phyloP scores from a whole-genome alignment of 2,797 vertebrate species.

The Crax fasciolata region DNA sequence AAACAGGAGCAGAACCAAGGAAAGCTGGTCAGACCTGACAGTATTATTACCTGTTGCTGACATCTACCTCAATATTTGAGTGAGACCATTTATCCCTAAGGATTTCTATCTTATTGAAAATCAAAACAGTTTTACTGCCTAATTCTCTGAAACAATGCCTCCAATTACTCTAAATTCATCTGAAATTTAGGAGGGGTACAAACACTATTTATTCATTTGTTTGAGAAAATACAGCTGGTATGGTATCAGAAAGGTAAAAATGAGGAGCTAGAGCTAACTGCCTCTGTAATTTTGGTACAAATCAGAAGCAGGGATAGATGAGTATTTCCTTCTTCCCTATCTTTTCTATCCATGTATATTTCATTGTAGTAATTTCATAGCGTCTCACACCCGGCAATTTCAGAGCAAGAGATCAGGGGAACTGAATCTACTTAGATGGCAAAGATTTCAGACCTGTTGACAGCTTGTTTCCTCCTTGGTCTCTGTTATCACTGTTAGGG shows the following conservation, averaged over 20 bases:
- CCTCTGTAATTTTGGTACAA: neutral
- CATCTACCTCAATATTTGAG: neutral
- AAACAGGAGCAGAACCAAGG: neutral
- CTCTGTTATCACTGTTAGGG: neutral
- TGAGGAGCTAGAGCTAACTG: neutral
- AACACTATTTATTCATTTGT: neutral
- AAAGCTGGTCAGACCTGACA: neutral
- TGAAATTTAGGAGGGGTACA: neutral
- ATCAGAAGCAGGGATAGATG: neutral
- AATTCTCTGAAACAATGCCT: neutral
- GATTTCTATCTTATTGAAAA: neutral
- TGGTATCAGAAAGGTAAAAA: neutral
- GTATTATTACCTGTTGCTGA: neutral
- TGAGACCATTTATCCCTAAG: neutral
- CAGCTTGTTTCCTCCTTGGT: conserved; percentile 27
- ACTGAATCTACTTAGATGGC: neutral
- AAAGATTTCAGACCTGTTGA: conserved; percentile 38
- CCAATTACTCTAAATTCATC: neutral
- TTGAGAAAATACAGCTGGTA: neutral
- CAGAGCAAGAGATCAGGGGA: neutral
- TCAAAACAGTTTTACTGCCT: neutral
- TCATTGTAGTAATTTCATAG: neutral
- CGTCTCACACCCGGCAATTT: neutral
- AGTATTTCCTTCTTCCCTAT: neutral
- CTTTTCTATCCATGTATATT: neutral